Evolutionary conservation across 2,113 vertebrate genomes (phyloP), one percentile per base, ranked within the genome.

Genomic region (Agapornis roseicollis): DNA sequence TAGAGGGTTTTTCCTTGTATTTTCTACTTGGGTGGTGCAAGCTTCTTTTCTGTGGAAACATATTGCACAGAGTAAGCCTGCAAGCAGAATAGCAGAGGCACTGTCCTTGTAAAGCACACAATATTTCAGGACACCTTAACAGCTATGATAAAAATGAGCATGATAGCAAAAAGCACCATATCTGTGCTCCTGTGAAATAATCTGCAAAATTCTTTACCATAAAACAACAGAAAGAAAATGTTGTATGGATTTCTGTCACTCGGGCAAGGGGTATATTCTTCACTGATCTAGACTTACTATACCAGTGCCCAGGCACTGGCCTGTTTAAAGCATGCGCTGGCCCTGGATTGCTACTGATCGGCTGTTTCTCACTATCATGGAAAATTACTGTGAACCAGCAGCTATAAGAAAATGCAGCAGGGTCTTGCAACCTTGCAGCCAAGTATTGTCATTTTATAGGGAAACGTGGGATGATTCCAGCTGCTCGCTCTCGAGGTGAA

Each of bases 261-360:
- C 22, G 0, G 10, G 37, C 68, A 49, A 1, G 4, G 39, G 7
- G 29, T 29, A 2, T 5, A 1, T 35, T 70, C 41, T 24, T 39
- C 70, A 12, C 42, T 23, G 39, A 17, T 3, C 44, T 8, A 14
- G 17, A 8, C 28, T 42, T 31, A 13, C 13, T 31, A 10, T 6
- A 11, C 29, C 4, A 0, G 9, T 11, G 9, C 27, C 17, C 18
- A 65, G 41, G 29, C 68, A 14, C 1, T 37, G 27, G 31, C 20
- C 73, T 31, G 28, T 39, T 35, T 4, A 25, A 37, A 63, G 69
- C 46, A 35, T 9, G 10, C 4, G 4, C 44, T 39, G 41, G 7
- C 29, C 25, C 41, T 9, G 11, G 15, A 6, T 53, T 29, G 19
- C 29, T 11, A 3, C 23, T 47, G 29, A 3, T 17, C 1, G 3